Evolutionary conservation across 2,113 vertebrate species (phyloP).

Genomic region (Perca fluviatilis): DNA sequence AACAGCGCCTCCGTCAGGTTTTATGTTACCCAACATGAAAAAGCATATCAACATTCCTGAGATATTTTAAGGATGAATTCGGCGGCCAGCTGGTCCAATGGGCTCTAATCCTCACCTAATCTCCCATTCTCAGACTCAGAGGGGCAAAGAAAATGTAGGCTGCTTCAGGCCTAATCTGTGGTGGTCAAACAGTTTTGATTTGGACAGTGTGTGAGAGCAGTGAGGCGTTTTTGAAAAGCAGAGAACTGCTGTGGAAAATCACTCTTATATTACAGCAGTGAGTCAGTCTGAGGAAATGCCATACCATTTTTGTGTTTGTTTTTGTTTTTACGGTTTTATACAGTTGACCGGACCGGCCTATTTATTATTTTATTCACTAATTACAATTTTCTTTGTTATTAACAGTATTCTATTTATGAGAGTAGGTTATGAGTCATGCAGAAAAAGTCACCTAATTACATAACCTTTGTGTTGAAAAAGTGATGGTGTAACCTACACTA

Average conservation of each 20-base stretch:
- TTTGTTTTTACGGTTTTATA: not conserved
- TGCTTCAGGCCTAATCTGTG: constrained; percentile 47
- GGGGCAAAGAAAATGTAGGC: constrained; percentile 49
- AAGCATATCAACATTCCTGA: constrained; percentile 75
- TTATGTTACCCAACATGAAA: constrained; percentile 44
- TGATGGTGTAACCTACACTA: not conserved
- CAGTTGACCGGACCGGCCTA: too few relatives aligned
- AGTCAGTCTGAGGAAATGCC: not conserved
- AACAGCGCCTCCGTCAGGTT: constrained; percentile 75
- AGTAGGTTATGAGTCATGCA: not conserved
- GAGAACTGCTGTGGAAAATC: constrained; percentile 22
- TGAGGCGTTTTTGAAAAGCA: constrained; percentile 18
- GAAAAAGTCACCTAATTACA: not conserved
- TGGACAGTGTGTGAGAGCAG: constrained; percentile 28
- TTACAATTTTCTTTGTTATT: not conserved
- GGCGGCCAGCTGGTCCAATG: constrained; percentile 70
- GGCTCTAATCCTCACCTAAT: constrained; percentile 76
- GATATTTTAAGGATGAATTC: constrained; percentile 80
- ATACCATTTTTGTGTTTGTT: not conserved
- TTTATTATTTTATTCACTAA: too few relatives aligned
- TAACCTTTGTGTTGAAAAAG: not conserved
- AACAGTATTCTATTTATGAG: not conserved
- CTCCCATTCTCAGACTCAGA: constrained; percentile 53
- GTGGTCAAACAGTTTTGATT: constrained; percentile 35
- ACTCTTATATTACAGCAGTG: constrained; percentile 1